phyloP scores from a whole-genome alignment of 2,113 vertebrate genomes.

The Saimiri boliviensis region DNA sequence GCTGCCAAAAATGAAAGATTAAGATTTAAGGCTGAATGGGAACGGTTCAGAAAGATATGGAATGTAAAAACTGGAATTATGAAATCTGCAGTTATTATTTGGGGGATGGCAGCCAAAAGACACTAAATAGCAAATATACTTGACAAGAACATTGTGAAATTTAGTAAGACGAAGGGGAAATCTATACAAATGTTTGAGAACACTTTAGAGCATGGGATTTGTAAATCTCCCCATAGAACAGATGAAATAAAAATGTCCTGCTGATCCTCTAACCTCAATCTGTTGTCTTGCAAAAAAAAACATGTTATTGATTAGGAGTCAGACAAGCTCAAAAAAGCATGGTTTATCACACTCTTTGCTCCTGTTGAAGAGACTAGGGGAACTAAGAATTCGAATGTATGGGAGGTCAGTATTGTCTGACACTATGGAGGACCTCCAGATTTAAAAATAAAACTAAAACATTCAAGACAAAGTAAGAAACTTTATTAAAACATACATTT shows the following conservation, averaged over 20 bases:
- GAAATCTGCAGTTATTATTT: constrained; percentile 42
- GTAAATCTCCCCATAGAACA: not conserved
- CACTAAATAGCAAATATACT: not conserved
- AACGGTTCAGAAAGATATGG: constrained; percentile 45
- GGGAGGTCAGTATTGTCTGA: not conserved
- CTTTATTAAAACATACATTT: constrained; percentile 36
- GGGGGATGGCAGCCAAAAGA: constrained; percentile 41
- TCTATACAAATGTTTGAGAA: constrained; percentile 39
- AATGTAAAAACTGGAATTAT: constrained; percentile 58
- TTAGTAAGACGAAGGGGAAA: constrained; percentile 36
- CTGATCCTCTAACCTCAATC: constrained; percentile 3
- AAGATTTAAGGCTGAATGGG: constrained; percentile 31
- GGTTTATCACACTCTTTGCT: not conserved
- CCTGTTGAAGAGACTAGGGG: not conserved
- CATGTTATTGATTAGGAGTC: not conserved
- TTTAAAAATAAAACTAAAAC: not conserved
- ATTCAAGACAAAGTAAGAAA: constrained; percentile 44
- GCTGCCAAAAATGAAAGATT: constrained; percentile 42
- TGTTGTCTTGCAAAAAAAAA: constrained; percentile 47
- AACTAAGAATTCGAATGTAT: not conserved
- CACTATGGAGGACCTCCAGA: not conserved
- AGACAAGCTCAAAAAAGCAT: not conserved
- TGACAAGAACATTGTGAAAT: constrained; percentile 53
- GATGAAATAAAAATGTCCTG: not conserved
- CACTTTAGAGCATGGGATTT: not conserved